Conservation (phyloP, 2,888 invertebrate species). For the Megalurothrips usitatus region DNA sequence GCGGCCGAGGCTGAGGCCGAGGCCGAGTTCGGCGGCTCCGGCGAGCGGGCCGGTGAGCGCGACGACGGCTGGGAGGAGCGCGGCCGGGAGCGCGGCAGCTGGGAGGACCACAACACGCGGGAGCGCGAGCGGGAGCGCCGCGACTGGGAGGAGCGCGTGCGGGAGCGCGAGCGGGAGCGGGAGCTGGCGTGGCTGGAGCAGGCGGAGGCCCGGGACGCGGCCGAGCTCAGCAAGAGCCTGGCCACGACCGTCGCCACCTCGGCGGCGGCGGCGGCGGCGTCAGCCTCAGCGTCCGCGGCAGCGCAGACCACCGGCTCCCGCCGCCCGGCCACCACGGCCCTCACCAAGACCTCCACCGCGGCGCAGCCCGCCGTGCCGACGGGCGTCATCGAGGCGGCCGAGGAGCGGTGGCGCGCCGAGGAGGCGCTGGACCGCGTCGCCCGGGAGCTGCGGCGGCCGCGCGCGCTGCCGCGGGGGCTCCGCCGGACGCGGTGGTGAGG, state of each 20-base stretch:
- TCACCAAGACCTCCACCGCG: neutral
- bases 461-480: neutral
- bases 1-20: neutral
- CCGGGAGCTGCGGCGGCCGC: neutral
- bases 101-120: neutral
- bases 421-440: neutral
- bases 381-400: neutral
- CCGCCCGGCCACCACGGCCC: neutral
- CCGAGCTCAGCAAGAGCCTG: neutral
- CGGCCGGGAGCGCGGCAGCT: slow-evolving; percentile 19
- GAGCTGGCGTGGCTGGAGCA: slow-evolving; percentile 16
- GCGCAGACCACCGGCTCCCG: neutral
- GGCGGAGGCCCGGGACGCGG: neutral
- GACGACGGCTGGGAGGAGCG: neutral
- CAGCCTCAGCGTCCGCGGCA: neutral
- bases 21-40: neutral
- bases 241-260: neutral
- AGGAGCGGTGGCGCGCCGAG: neutral
- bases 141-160: slow-evolving; percentile 1
- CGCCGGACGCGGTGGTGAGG: neutral
- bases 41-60: slow-evolving; percentile 8
- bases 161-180: slow-evolving; percentile 7
- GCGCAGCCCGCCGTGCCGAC: neutral
- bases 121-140: neutral
- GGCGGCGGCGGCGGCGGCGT: neutral